Conservation (phyloP, 1,140 invertebrate species). For the Aleiodes sp. region DNA sequence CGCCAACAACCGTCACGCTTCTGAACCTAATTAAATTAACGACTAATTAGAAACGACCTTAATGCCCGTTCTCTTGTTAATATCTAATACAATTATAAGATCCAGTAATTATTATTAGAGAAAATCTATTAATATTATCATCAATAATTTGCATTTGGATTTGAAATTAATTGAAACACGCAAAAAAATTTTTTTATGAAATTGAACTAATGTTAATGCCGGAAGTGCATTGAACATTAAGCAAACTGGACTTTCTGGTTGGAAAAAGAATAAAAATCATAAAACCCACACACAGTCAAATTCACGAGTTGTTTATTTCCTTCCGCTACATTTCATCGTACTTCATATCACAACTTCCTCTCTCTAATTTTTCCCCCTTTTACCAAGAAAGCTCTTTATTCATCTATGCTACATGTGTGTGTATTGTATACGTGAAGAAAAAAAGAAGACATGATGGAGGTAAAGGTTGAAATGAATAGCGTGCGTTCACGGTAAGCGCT, state of each 20-base stretch:
- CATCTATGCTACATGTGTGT: not conserved
- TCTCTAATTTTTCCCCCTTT: conserved; percentile 10
- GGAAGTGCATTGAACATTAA: too few relatives aligned
- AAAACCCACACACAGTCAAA: too few relatives aligned
- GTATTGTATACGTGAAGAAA: too few relatives aligned
- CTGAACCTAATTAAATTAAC: conserved; percentile 63
- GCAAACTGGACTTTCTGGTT: not conserved
- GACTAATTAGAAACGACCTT: conserved; percentile 65
- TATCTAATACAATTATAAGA: too few relatives aligned
- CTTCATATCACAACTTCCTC: conserved; percentile 2
- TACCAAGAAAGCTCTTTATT: conserved; percentile 26
- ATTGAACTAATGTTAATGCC: too few relatives aligned
- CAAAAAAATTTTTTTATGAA: conserved; percentile 13
- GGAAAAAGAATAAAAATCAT: not conserved
- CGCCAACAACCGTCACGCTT: conserved; percentile 57
- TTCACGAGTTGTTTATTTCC: conserved; percentile 14
- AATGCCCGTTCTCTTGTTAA: conserved; percentile 57
- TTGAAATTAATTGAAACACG: not conserved
- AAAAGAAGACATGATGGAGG: conserved; percentile 28
- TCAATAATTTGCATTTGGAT: too few relatives aligned
- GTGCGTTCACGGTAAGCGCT: conserved; percentile 64
- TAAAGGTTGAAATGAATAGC: conserved; percentile 55
- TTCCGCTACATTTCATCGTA: conserved; percentile 30
- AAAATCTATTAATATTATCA: too few relatives aligned
- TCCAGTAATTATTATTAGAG: too few relatives aligned